Percentiles rank a stretch among this genome's conserved stretches.
Conservation (phyloP, 1,140 invertebrate genomes). For the Drosophila leontia region DNA sequence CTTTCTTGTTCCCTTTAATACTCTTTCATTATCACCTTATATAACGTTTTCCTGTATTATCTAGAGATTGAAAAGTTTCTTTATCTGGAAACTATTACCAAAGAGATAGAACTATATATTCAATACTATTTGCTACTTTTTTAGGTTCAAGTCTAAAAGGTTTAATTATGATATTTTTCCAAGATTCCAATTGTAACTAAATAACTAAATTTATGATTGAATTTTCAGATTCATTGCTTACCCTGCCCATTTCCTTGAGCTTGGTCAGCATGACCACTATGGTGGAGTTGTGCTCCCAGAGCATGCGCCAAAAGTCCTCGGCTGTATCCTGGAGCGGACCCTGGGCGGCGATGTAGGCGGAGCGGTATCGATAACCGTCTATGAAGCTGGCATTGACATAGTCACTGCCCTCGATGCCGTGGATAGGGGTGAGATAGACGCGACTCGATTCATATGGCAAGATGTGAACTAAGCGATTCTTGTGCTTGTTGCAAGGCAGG, state of each 20-base stretch:
- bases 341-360: conserved; percentile 99
- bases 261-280: conserved; percentile 99
- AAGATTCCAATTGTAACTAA: neutral
- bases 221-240: conserved; percentile 85
- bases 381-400: conserved; percentile 99
- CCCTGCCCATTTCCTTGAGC: conserved; percentile 97
- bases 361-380: conserved; percentile 96
- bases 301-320: conserved; percentile 99
- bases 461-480: conserved; percentile 98
- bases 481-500: conserved; percentile 98
- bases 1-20: too few species aligned
- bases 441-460: conserved; percentile 98
- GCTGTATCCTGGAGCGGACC: conserved; percentile 97
- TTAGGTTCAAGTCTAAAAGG: neutral
- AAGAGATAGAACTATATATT: too few species aligned
- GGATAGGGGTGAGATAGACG: conserved; percentile 96
- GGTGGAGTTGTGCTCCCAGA: conserved; percentile 99
- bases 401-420: conserved; percentile 97
- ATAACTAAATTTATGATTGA: neutral
- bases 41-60: too few species aligned
- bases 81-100: too few species aligned
- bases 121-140: too few species aligned
- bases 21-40: too few species aligned
- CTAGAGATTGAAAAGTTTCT: neutral
- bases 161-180: neutral